Evolutionary conservation across 2,888 invertebrate species (phyloP), one percentile per base, ranked within the genome.

Genomic region (Amblyteles armatorius): DNA sequence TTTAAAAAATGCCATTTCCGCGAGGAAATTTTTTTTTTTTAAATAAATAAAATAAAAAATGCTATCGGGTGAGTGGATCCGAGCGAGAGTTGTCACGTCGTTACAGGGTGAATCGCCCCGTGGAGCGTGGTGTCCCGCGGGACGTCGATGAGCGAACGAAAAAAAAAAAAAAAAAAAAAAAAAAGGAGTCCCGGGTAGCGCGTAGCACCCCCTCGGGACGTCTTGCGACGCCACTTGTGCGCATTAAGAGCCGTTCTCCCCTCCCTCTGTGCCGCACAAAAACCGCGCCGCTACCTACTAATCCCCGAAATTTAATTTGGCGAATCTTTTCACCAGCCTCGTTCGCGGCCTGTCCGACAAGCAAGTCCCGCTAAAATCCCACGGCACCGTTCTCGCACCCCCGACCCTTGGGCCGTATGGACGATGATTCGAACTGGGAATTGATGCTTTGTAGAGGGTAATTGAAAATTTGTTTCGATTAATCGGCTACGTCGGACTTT

Each of bases 301-400:
- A 94, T 94, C 93, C 92, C 11, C 90, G 83, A 94, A 94, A 94
- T 94, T 93, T 93, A 93, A 94, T 94, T 94, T 93, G 91, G 89
- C 68, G 93, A 93, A 94, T 93, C 94, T 94, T 93, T 93, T 93
- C 92, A 92, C 44, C 67, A 36, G 82, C 19, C 76, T 69, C 79
- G 69, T 82, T 83, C 83, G 80, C 83, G 84, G 78, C 84, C 72
- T 73, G 84, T 78, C 72, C 86, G 69, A 72, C 83, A 57, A 83
- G 79, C 77, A 72, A 73, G 76, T 71, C 83, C 72, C 73, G 19
- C 11, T 13, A 65, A 84, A 82, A 79, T 76, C 50, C 80, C 78
- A 76, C 85, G 40, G 48, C 60, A 40, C 19, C 26, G 22, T 19
- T 48, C 26, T 60, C 40, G 69, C 71, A 63, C 65, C 55, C 83